Percentiles rank a stretch among this genome's conserved stretches.
These are phyloP conservation scores for Microtus pennsylvanicus DNA, from an alignment of 2,113 vertebrate species.

Conservation along the genomic window DNA sequence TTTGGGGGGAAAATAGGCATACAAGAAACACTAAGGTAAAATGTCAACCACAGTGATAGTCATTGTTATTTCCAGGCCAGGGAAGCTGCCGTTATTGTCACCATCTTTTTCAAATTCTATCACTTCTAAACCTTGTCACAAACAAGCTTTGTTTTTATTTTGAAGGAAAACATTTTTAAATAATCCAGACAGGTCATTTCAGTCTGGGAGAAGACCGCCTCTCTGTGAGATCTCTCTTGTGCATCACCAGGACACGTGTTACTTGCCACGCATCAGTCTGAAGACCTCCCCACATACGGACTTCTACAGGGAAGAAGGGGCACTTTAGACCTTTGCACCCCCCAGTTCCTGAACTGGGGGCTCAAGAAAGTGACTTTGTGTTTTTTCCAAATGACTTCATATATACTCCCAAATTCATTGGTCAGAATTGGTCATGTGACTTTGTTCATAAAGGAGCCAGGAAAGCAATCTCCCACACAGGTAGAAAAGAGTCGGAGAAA, in stretches of 20 bases:
- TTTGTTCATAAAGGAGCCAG: background rate
- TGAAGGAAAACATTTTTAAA: background rate
- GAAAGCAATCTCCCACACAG: background rate
- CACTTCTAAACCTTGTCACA: background rate
- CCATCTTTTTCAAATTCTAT: background rate
- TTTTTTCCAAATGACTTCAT: background rate
- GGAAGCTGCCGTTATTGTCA: background rate
- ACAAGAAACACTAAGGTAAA: background rate
- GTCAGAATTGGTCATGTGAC: background rate
- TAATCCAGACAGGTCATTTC: background rate
- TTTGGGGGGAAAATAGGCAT: background rate
- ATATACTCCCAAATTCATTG: background rate
- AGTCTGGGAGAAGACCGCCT: background rate
- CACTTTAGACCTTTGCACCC: no score
- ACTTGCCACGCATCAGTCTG: background rate
- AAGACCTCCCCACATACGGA: background rate
- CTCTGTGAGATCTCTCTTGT: background rate
- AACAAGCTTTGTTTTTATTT: constrained; percentile 10
- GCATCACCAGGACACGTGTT: rapidly evolving
- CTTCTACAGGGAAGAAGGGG: background rate
- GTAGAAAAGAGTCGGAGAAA: background rate
- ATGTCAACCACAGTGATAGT: background rate
- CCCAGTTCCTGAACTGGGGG: background rate
- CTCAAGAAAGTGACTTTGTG: background rate
- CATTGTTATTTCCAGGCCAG: background rate